Evolutionary conservation across 2,113 vertebrate genomes (phyloP), one percentile per base, ranked within the genome.

Genomic region (Gobiocypris rarus): DNA sequence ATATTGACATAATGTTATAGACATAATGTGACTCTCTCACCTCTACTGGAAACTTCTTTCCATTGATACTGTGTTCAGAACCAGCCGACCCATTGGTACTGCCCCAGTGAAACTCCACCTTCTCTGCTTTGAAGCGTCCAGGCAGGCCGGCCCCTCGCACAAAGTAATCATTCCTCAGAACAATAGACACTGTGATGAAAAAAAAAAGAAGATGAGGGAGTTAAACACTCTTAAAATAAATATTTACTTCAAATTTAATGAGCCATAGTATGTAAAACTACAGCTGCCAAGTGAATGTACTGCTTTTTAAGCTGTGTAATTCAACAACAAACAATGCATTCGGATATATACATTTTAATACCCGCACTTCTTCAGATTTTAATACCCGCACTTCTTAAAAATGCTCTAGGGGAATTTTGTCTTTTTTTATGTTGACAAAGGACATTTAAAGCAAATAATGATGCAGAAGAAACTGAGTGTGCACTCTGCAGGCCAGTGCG

Each of bases 61-160:
- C 96, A 2, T 97, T 95, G 92, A 99, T 93, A 90, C 98, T 97
- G 94, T 99, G 98, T 50, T 99, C 98, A 0, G 98, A 99, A 87
- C 98, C 98, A 0, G 95, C 95, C 0, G 97, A 98, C 81, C 96
- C 97, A 26, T 97, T 97, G 93, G 93, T 98, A 85, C 97, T 96
- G 84, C 98, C 98, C 98, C 98, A 99, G 92, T 99, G 98, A 93
- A 99, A 99, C 90, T 99, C 97, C 89, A 99, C 96, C 95, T 97
- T 99, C 92, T 98, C 98, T 2, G 97, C 98, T 92, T 98, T 99
- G 95, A 99, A 98, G 91, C 97, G 96, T 58, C 97, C 97, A 0
- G 98, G 97, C 82, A 99, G 93, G 24, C 96, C 97, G 0, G 97
- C 97, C 3, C 97, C 98, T 8, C 96, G 95, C 90, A 98, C 94